These are phyloP conservation scores for Hybognathus amarus DNA, from an alignment of 2,797 vertebrate genomes.

Conservation along the genomic window DNA sequence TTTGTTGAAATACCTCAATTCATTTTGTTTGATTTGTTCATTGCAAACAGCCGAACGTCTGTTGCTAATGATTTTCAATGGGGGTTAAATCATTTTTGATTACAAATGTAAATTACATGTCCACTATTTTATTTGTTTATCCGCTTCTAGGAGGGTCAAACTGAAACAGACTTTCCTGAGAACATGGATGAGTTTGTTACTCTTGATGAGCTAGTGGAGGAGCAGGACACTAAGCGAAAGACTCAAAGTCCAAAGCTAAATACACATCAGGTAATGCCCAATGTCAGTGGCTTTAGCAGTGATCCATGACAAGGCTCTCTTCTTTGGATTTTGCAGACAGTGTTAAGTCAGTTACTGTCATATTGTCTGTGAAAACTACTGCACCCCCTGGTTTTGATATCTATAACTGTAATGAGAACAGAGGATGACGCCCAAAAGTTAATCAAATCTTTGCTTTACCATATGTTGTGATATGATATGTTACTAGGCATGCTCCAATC, in stretches of 20 bases:
- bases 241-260: constrained; percentile 67
- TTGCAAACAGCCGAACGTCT: too few relatives aligned
- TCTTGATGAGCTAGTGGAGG: constrained; percentile 90
- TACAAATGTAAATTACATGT: not conserved
- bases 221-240: constrained; percentile 77
- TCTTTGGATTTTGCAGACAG: accelerated
- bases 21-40: too few relatives aligned
- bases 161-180: constrained; percentile 82
- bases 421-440: not conserved
- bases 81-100: too few relatives aligned
- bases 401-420: not conserved
- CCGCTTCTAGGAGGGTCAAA: constrained; percentile 59
- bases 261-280: constrained; percentile 53
- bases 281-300: not conserved
- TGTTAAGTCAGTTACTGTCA: not conserved
- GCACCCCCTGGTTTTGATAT: not conserved
- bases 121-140: not conserved
- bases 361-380: not conserved
- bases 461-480: too few relatives aligned
- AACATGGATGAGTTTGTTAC: constrained; percentile 96
- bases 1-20: too few relatives aligned
- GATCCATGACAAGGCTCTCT: not conserved
- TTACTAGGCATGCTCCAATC: too few relatives aligned
- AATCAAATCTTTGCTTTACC: not conserved
- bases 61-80: too few relatives aligned